Evolutionary conservation across 2,888 invertebrate genomes (phyloP).

Genomic region (Nebria brevicollis): DNA sequence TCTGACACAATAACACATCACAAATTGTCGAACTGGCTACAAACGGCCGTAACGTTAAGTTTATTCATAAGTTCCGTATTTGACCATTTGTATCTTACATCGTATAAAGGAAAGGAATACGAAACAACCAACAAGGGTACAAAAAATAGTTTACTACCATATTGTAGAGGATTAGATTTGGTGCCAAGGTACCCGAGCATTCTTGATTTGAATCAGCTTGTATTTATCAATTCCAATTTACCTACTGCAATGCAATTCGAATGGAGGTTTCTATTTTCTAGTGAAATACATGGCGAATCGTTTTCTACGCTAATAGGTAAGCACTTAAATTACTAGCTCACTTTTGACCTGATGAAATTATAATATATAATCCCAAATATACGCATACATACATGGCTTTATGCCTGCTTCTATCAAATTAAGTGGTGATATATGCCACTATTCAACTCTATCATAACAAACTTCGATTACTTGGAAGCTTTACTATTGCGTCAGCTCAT

Average conservation of each 20-base stretch:
- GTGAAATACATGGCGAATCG: conserved; percentile 89
- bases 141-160: conserved; percentile 65
- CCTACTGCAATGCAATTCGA: conserved; percentile 78
- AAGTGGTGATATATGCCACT: too few relatives aligned
- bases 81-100: conserved; percentile 66
- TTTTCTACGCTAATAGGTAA: conserved; percentile 82
- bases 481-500: too few relatives aligned
- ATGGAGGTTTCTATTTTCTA: conserved; percentile 90
- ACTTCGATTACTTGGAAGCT: too few relatives aligned
- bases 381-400: too few relatives aligned
- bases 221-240: conserved; percentile 82
- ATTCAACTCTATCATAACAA: too few relatives aligned
- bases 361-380: too few relatives aligned
- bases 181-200: conserved; percentile 82
- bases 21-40: conserved; percentile 65
- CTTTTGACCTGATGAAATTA: too few relatives aligned
- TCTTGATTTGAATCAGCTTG: conserved; percentile 78
- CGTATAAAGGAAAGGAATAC: conserved; percentile 58
- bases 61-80: conserved; percentile 66
- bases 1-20: conserved; percentile 60
- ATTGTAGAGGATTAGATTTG: conserved; percentile 72
- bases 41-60: conserved; percentile 63
- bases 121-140: conserved; percentile 59
- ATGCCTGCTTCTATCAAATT: too few relatives aligned
- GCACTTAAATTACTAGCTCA: too few relatives aligned